These are phyloP conservation scores for Vanessa cardui DNA, from an alignment of 2,888 invertebrate species.

Conservation along the genomic window DNA sequence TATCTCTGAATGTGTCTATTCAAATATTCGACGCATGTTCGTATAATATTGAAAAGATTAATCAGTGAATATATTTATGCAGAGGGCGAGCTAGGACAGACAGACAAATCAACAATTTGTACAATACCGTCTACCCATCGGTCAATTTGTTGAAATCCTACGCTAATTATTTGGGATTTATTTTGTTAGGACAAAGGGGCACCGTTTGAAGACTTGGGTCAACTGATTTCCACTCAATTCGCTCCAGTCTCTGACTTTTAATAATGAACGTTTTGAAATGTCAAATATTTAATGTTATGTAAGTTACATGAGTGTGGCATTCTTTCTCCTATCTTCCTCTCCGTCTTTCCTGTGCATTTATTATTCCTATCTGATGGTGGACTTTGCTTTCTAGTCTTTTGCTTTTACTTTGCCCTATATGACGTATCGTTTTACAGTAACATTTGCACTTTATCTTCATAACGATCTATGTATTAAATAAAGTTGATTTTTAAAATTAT, in stretches of 20 bases:
- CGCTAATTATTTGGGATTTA: constrained; percentile 74
- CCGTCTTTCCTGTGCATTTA: no score
- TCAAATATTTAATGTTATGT: constrained; percentile 23
- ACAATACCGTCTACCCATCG: constrained; percentile 29
- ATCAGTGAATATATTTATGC: neutral
- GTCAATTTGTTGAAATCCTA: constrained; percentile 44
- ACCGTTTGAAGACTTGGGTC: constrained; percentile 63
- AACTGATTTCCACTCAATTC: constrained; percentile 61
- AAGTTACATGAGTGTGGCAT: neutral
- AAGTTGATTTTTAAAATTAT: neutral
- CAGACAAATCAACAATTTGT: constrained; percentile 32
- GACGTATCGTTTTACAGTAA: no score
- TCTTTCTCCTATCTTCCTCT: no score
- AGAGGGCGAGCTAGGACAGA: constrained; percentile 2
- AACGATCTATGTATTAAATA: no score
- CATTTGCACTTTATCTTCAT: neutral
- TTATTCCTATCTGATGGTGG: no score
- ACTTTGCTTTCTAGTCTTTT: no score
- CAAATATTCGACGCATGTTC: neutral
- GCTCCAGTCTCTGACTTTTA: constrained; percentile 49
- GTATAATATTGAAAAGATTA: neutral
- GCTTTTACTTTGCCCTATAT: no score
- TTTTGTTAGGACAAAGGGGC: constrained; percentile 74
- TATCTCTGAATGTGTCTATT: no score
- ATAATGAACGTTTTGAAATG: constrained; percentile 33